Base-by-base conservation (phyloP, 2,113 vertebrate genomes). In the Coregonus clupeaformis region DNA sequence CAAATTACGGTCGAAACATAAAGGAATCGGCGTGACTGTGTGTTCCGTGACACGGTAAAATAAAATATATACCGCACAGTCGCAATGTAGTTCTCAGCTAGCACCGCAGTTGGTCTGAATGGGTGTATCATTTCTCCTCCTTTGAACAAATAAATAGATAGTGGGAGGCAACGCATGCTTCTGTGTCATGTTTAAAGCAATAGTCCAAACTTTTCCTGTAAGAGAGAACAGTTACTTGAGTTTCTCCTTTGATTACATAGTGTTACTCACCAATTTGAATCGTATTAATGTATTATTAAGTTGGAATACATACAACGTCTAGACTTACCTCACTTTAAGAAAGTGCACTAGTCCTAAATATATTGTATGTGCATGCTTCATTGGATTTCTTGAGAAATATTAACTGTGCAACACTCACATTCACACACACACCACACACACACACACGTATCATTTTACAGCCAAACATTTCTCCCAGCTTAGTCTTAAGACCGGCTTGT, bases 1-100 rank as follows among this genome's bases (percentile, higher is more conserved):
- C 5, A 84, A 77, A 85, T 79, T 82, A 78, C 75, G 82, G 65
- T 79, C 74, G 71, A n/a, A 88, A 89, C 85, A 68, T 22, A 45
- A 60, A 59, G 73, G 77, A 89, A 75, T 88, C 77, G n/a, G n/a
- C n/a, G 77, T 72, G 74, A 65, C 69, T 32, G 68, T 30, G 76
- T 75, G 78, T 71, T 1, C 22, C 13, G 68, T 72, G 22, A 73
- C 70, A 16, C n/a, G 67, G 12, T 52, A 18, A 52, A 18, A 52
- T 18, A 4, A 52, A 5, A 52, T 1, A 52, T 52, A 36, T 68
- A 78, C 74, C 24, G 75, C 64, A 57, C 68, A n/a, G 72, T 24
- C 27, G 25, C n/a, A n/a, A n/a, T 69, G 49, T 45, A 69, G 84
- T 83, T 80, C 64, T 80, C 36, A 72, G 68, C 12, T n/a, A 52